Evolutionary conservation across 2,113 vertebrate species (phyloP).

Genomic region (Chionodraco myersi): DNA sequence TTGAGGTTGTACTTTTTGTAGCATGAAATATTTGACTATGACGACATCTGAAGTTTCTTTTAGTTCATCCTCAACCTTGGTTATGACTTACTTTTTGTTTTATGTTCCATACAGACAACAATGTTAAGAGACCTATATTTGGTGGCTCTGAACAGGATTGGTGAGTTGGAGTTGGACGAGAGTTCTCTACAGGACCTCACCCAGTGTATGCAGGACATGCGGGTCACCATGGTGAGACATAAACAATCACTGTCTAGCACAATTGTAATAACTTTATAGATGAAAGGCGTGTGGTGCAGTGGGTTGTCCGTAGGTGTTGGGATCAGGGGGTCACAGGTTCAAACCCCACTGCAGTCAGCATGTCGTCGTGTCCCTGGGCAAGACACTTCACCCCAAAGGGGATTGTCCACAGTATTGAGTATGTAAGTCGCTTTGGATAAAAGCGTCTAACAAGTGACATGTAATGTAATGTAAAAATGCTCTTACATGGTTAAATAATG

Average conservation of each 20-base stretch:
- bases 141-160: slow-evolving; percentile 70
- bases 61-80: background rate
- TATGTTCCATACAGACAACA: slow-evolving; percentile 66
- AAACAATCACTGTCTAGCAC: background rate
- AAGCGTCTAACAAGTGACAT: too few species aligned
- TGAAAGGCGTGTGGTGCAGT: too few species aligned
- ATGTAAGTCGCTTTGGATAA: too few species aligned
- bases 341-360: too few species aligned
- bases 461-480: too few species aligned
- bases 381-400: too few species aligned
- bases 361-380: too few species aligned
- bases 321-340: too few species aligned
- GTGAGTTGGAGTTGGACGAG: slow-evolving; percentile 77
- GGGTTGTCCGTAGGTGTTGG: too few species aligned
- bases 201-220: slow-evolving; percentile 69
- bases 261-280: background rate
- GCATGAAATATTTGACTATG: background rate
- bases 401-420: too few species aligned
- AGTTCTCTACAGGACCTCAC: slow-evolving; percentile 71
- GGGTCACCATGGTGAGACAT: slow-evolving; percentile 70
- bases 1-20: background rate
- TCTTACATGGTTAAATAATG: background rate
- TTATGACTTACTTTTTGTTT: background rate
- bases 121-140: slow-evolving; percentile 78
- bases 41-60: rapidly evolving